phyloP scores from a whole-genome alignment of 2,797 vertebrate species.

The Antennarius maculatus region DNA sequence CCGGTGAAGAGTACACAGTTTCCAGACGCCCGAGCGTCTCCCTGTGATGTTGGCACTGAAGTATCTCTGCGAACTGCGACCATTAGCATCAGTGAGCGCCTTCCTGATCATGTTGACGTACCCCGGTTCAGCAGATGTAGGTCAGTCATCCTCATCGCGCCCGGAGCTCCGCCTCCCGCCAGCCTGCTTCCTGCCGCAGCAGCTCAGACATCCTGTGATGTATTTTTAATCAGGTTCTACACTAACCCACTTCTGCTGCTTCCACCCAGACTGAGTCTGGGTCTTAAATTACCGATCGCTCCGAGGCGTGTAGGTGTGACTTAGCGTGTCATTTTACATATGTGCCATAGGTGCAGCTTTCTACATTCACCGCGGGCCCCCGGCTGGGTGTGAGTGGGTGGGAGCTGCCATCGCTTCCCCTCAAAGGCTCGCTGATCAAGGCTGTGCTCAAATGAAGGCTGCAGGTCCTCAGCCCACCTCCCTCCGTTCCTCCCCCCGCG shows the following conservation, averaged over 20 bases:
- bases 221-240: conserved; percentile 72
- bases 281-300: conserved; percentile 52
- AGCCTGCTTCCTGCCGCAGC: conserved; percentile 54
- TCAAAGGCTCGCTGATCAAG: conserved; percentile 66
- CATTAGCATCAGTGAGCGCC: too few relatives aligned
- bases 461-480: conserved; percentile 52
- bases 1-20: too few relatives aligned
- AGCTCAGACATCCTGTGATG: conserved; percentile 67
- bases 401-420: conserved; percentile 35
- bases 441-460: conserved; percentile 59
- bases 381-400: conserved; percentile 51
- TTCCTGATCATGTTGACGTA: conserved; percentile 24
- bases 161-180: conserved; percentile 36
- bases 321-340: conserved; percentile 39
- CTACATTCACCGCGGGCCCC: conserved; percentile 39
- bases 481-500: conserved; percentile 34
- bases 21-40: too few relatives aligned
- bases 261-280: conserved; percentile 50
- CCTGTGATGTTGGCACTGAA: too few relatives aligned
- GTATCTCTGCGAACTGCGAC: conserved; percentile 4
- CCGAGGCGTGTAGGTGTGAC: conserved; percentile 38
- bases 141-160: conserved; percentile 57
- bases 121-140: conserved; percentile 64
- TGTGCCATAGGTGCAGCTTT: conserved; percentile 28
- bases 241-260: conserved; percentile 58